Evolutionary conservation across 2,797 vertebrate species (phyloP).

Genomic region (Lepus townsendii): DNA sequence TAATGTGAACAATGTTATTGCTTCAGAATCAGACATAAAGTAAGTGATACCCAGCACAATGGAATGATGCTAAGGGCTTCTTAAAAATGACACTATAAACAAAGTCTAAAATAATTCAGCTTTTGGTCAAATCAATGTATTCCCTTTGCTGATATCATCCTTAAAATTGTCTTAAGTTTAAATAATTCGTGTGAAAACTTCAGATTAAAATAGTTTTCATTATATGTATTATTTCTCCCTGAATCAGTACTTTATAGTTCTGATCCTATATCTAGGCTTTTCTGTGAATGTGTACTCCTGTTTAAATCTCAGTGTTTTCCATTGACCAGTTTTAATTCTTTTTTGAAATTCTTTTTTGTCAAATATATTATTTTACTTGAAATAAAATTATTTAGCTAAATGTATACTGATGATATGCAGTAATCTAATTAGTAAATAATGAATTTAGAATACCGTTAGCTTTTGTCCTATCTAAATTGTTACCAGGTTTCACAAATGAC

Average conservation of each 20-base stretch:
- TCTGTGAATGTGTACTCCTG: not conserved
- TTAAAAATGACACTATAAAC: not conserved
- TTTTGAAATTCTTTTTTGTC: not conserved
- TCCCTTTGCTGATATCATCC: not conserved
- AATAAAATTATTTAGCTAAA: not conserved
- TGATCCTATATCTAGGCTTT: not conserved
- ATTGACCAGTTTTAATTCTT: not conserved
- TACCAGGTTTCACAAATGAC: not conserved
- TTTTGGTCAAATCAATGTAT: not conserved
- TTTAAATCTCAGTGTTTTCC: not conserved
- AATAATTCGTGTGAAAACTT: not conserved
- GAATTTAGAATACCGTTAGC: not conserved
- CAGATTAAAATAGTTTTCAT: constrained; percentile 64
- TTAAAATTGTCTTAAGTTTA: not conserved
- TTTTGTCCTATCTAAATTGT: not conserved
- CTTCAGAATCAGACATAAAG: not conserved
- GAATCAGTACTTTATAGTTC: not conserved
- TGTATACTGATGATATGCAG: not conserved
- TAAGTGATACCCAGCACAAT: not conserved
- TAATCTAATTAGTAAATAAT: not conserved
- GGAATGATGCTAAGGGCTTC: not conserved
- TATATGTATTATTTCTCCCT: not conserved
- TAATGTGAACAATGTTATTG: not conserved
- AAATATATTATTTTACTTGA: not conserved
- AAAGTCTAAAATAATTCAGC: not conserved